phyloP scores from a whole-genome alignment of 2,888 invertebrate species.

The Tipula lateralis region DNA sequence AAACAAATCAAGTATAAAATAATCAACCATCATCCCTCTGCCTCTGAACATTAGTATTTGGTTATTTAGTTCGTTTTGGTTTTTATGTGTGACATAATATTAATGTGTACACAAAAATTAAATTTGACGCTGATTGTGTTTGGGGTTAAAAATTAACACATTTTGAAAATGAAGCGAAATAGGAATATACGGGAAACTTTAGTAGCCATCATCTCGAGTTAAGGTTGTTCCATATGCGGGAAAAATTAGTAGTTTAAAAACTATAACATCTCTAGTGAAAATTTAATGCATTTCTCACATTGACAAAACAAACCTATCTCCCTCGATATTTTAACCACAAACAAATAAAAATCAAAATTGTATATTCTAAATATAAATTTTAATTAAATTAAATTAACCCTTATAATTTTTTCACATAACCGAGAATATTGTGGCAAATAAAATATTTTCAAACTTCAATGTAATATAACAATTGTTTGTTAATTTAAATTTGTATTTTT shows the following conservation, averaged over 20 bases:
- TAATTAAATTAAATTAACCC: conserved; percentile 8
- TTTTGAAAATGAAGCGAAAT: neutral
- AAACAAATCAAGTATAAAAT: neutral
- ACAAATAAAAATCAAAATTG: neutral
- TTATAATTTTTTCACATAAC: neutral
- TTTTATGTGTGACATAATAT: conserved; percentile 1
- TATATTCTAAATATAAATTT: neutral
- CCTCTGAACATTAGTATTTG: neutral
- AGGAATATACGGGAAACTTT: neutral
- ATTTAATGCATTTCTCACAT: too few relatives aligned
- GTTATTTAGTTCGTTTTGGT: neutral
- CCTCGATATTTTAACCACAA: neutral
- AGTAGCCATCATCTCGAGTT: neutral
- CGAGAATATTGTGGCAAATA: neutral
- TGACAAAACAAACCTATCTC: neutral
- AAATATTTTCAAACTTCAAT: neutral
- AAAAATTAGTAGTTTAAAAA: too few relatives aligned
- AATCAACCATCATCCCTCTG: neutral
- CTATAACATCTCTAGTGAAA: neutral
- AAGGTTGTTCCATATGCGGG: neutral
- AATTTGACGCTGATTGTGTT: neutral
- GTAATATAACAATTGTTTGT: neutral
- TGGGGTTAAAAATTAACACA: conserved; percentile 16
- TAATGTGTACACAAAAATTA: neutral
- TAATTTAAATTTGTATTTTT: neutral